A percentile compares a stretch with the other conserved stretches of the same genome.
Conservation (phyloP, 2,797 vertebrate species). For the Odontamblyopus rebecca region DNA sequence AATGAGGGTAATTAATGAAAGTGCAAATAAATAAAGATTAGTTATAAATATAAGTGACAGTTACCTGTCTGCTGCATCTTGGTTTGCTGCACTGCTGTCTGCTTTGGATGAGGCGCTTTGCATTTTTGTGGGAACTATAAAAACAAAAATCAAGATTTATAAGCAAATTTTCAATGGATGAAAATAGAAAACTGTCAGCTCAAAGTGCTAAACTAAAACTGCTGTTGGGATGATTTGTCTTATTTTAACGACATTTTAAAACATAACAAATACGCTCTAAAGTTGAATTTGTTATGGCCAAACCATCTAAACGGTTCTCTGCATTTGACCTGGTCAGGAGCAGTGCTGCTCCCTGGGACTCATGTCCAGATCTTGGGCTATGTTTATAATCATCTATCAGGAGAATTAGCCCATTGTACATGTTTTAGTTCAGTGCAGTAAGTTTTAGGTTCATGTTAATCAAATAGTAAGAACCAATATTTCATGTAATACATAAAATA, state of each 20-base stretch:
- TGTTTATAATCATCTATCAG: neutral
- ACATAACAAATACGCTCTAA: neutral
- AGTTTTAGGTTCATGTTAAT: too few species aligned
- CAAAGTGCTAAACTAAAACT: too few species aligned
- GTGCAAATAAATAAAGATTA: neutral
- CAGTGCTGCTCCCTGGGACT: too few species aligned
- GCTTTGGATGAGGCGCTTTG: conserved; percentile 49
- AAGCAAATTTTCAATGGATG: neutral
- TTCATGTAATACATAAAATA: neutral
- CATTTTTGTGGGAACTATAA: conserved; percentile 67
- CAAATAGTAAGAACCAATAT: neutral
- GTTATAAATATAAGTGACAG: neutral
- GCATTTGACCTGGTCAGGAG: too few species aligned
- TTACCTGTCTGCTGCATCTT: conserved; percentile 69
- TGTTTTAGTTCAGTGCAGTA: neutral
- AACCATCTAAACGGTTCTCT: too few species aligned
- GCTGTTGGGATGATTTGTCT: neutral
- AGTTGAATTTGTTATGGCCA: too few species aligned
- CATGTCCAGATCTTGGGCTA: too few species aligned
- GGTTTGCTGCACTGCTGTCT: conserved; percentile 48
- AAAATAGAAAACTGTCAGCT: too few species aligned
- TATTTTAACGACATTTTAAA: neutral
- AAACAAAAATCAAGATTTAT: neutral
- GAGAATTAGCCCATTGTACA: neutral
- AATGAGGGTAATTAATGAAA: neutral